Evolutionary conservation across 2,888 invertebrate genomes (phyloP).

Genomic region (Eilema depressum): DNA sequence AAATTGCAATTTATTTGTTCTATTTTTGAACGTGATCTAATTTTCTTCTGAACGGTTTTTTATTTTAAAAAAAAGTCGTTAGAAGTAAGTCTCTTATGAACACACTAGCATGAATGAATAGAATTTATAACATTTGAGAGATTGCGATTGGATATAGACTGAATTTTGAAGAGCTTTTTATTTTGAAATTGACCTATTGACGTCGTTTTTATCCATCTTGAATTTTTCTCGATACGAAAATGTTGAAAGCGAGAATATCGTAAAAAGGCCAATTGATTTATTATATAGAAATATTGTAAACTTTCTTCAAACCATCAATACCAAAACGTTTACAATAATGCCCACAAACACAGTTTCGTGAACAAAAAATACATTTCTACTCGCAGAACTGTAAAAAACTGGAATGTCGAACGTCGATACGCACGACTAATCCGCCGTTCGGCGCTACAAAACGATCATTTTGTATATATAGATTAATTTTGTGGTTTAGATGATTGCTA

Average conservation of each 20-base stretch:
- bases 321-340: background rate
- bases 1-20: background rate
- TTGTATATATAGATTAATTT: slow-evolving; percentile 33
- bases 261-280: background rate
- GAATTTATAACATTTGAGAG: no score
- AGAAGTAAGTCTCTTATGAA: no score
- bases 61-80: background rate
- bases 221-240: no score
- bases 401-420: slow-evolving; percentile 33
- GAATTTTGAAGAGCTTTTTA: no score
- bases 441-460: slow-evolving; percentile 41
- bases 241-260: no score
- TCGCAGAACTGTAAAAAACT: slow-evolving; percentile 10
- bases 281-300: background rate
- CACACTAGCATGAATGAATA: no score
- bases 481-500: slow-evolving; percentile 40
- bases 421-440: slow-evolving; percentile 48
- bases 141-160: no score
- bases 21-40: background rate
- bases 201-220: no score
- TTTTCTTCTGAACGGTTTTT: background rate
- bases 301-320: background rate
- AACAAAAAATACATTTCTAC: background rate
- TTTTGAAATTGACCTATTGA: no score
- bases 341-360: slow-evolving; percentile 24